These are phyloP conservation scores for Propithecus coquereli DNA, from an alignment of 2,113 vertebrate genomes.

Conservation along the genomic window DNA sequence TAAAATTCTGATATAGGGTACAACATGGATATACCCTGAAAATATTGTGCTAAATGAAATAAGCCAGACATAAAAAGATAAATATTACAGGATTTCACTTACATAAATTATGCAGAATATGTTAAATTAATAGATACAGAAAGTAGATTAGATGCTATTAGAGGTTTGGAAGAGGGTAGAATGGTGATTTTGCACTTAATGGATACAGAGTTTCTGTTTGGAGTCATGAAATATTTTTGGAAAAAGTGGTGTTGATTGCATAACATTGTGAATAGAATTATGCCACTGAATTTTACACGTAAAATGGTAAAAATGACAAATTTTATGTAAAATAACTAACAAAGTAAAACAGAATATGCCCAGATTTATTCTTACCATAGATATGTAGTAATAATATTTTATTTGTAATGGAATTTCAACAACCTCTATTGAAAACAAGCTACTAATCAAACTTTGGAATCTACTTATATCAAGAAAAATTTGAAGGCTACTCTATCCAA, in stretches of 20 bases:
- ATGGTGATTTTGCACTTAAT: not conserved
- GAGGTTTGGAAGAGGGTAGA: not conserved
- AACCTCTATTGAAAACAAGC: not conserved
- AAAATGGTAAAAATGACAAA: not conserved
- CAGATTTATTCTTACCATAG: not conserved
- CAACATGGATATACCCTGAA: not conserved
- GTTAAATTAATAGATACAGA: not conserved
- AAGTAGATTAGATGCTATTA: not conserved
- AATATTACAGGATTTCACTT: not conserved
- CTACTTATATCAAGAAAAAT: not conserved
- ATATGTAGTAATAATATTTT: not conserved
- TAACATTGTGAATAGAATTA: not conserved
- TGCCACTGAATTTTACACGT: not conserved
- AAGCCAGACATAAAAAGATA: not conserved
- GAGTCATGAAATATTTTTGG: not conserved
- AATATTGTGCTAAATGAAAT: not conserved
- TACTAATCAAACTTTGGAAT: not conserved
- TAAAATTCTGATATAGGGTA: not conserved
- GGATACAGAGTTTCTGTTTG: not conserved
- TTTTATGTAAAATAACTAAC: not conserved
- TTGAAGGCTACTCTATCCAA: not conserved
- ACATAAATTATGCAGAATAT: not conserved
- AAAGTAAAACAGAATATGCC: not conserved
- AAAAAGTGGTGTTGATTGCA: not conserved
- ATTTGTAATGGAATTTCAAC: not conserved